A percentile compares a stretch with the other conserved stretches of the same genome.
Evolutionary conservation across 2,113 vertebrate genomes (phyloP).

Genomic region (Dinomys branickii): DNA sequence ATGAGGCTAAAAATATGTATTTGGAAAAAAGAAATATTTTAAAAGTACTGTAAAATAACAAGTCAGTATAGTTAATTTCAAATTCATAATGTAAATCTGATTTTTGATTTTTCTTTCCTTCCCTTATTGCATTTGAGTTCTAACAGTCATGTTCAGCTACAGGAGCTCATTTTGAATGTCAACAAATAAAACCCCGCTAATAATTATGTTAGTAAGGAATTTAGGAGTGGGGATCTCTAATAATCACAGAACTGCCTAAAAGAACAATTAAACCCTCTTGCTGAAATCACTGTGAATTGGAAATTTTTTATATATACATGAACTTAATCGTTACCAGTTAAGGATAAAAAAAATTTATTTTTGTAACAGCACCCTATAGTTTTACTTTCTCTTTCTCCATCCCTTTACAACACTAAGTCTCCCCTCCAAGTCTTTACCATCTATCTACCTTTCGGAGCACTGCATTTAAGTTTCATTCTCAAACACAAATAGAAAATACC

Average conservation of each 20-base stretch:
- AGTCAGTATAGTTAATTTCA: conserved; percentile 4
- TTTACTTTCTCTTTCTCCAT: background rate
- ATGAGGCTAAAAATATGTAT: background rate
- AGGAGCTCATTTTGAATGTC: background rate
- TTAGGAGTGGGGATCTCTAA: background rate
- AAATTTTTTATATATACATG: background rate
- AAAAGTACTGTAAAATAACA: background rate
- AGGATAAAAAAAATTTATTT: background rate
- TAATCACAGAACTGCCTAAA: background rate
- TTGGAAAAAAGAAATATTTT: background rate
- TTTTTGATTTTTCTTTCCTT: background rate
- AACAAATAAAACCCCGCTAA: background rate
- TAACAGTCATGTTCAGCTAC: background rate
- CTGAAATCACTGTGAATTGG: background rate
- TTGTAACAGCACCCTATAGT: background rate
- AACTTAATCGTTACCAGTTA: background rate
- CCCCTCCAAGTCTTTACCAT: background rate
- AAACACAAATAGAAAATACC: background rate
- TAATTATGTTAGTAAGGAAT: background rate
- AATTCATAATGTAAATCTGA: background rate
- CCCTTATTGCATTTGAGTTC: background rate
- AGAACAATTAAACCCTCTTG: background rate
- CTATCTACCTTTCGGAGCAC: background rate
- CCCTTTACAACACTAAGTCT: background rate
- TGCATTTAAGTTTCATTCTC: background rate